Percentiles rank a stretch among this genome's conserved stretches.
Conservation (phyloP, 2,113 vertebrate genomes). For the Bujurquina vittata region DNA sequence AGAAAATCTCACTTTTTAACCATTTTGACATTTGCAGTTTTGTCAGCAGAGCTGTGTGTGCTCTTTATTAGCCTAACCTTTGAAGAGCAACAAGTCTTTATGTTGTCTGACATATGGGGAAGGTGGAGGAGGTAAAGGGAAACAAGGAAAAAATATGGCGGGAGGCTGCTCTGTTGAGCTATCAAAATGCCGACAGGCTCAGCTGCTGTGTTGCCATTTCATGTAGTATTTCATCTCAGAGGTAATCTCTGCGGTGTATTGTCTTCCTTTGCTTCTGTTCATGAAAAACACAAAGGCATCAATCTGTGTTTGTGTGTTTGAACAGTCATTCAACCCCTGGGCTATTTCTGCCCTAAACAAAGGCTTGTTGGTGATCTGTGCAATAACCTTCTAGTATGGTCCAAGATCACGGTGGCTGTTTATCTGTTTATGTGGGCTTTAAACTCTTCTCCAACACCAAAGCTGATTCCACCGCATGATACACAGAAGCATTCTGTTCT, state of each 20-base stretch:
- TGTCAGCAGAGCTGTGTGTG: constrained; percentile 30
- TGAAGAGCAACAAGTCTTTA: constrained; percentile 50
- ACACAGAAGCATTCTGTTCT: neutral
- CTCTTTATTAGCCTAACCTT: constrained; percentile 69
- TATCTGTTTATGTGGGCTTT: constrained; percentile 29
- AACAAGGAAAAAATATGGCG: constrained; percentile 34
- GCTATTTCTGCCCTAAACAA: constrained; percentile 43
- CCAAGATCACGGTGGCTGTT: constrained; percentile 26
- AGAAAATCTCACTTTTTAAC: constrained; percentile 39
- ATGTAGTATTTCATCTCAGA: constrained; percentile 57
- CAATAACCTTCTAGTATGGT: constrained; percentile 33
- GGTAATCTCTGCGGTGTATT: constrained; percentile 44
- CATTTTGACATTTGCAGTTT: constrained; percentile 60
- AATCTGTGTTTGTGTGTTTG: constrained; percentile 49
- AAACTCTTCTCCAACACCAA: constrained; percentile 1
- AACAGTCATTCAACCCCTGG: constrained; percentile 43
- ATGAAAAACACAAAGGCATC: constrained; percentile 40
- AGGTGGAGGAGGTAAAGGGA: constrained; percentile 30
- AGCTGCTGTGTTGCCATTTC: constrained; percentile 58
- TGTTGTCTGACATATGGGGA: constrained; percentile 57
- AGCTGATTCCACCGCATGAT: neutral
- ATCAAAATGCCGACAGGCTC: constrained; percentile 49
- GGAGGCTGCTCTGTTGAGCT: constrained; percentile 41
- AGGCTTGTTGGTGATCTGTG: constrained; percentile 41
- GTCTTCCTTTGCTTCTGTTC: constrained; percentile 25